Percentiles rank a stretch among this genome's conserved stretches.
Conservation (phyloP, 2,113 vertebrate species). For the Macroglossus sobrinus region DNA sequence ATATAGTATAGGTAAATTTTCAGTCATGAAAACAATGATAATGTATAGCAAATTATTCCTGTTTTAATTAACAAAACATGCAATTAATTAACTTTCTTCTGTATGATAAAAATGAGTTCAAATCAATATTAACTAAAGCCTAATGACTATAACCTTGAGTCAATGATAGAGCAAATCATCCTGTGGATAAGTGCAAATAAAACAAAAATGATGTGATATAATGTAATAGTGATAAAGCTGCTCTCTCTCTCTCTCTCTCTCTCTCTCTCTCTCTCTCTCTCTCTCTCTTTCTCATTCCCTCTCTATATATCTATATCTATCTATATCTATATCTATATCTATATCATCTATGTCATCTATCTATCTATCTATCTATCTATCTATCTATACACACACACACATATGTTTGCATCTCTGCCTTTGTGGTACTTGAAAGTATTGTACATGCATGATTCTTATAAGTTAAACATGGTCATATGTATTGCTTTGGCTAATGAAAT, state of each 20-base stretch:
- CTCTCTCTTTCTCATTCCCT: no score
- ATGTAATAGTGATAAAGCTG: neutral
- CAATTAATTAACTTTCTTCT: accelerated
- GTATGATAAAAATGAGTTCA: neutral
- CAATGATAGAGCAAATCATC: neutral
- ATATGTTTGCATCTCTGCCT: neutral
- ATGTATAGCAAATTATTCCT: neutral
- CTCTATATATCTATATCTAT: no score
- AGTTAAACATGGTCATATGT: neutral
- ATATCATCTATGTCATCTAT: no score
- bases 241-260: neutral
- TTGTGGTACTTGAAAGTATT: neutral
- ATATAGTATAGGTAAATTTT: neutral
- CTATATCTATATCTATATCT: no score
- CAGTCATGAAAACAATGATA: neutral
- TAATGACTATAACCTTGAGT: neutral
- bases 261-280: neutral
- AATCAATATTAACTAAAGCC: neutral
- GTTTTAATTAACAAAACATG: neutral
- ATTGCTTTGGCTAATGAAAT: neutral
- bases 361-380: no score
- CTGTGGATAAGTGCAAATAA: neutral
- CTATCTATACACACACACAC: no score
- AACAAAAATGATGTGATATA: neutral
- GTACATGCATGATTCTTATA: neutral